These are phyloP conservation scores for Ancistrus triradiatus DNA, from an alignment of 2,113 vertebrate genomes.

Conservation along the genomic window DNA sequence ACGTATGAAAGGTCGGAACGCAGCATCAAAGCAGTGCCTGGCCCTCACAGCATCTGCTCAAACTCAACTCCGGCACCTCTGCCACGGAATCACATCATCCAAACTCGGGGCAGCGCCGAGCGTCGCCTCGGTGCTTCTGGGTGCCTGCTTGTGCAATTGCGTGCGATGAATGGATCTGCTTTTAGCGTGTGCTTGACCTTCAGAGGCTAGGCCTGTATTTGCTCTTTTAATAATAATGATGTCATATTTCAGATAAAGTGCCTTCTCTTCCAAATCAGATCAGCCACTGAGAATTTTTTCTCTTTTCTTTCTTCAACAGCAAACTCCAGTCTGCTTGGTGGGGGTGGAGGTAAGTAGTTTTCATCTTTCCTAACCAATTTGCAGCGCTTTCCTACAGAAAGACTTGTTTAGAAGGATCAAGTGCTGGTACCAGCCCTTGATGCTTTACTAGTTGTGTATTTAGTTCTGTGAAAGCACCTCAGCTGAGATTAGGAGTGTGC, in stretches of 20 bases:
- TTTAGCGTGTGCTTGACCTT: slow-evolving; percentile 32
- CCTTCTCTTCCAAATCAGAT: slow-evolving; percentile 26
- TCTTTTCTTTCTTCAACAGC: slow-evolving; percentile 71
- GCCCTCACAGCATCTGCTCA: not conserved
- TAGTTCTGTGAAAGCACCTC: no score
- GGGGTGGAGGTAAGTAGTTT: slow-evolving; percentile 89
- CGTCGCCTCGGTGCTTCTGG: not conserved
- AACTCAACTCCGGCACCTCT: not conserved
- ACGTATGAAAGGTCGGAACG: not conserved
- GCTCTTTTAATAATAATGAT: slow-evolving; percentile 28
- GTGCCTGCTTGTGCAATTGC: no score
- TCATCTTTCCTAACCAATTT: slow-evolving; percentile 7
- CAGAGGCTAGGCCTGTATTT: slow-evolving; percentile 11
- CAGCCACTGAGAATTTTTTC: slow-evolving; percentile 32
- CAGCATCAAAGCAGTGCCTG: not conserved
- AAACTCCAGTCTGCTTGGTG: slow-evolving; percentile 95
- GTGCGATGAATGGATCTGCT: not conserved
- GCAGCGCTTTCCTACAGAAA: not conserved
- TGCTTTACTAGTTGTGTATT: no score
- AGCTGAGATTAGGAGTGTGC: no score
- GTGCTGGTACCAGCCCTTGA: no score
- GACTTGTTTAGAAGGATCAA: no score
- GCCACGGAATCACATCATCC: not conserved
- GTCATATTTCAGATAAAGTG: slow-evolving; percentile 27
- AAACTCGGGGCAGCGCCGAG: not conserved